These are phyloP conservation scores for Metallyticus violacea DNA, from an alignment of 2,888 invertebrate genomes.

Conservation along the genomic window DNA sequence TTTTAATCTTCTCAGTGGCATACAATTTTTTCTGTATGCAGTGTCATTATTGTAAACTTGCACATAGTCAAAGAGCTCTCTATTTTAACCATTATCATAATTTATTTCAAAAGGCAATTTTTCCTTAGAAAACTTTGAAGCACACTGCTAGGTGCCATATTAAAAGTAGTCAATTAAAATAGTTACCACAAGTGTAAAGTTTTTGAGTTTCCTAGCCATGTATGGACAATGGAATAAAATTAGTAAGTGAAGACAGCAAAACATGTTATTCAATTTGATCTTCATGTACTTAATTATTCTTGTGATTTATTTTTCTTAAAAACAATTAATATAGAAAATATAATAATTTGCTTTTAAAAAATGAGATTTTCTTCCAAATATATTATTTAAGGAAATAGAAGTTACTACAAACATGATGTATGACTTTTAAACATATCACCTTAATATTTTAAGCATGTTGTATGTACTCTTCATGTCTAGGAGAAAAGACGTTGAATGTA, in stretches of 20 bases:
- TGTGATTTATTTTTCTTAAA: not conserved
- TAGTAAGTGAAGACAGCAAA: too few species aligned
- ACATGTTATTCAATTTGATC: too few species aligned
- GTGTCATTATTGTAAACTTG: constrained; percentile 19
- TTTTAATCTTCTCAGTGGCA: not conserved
- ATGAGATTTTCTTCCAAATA: not conserved
- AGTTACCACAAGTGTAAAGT: not conserved
- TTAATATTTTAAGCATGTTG: constrained; percentile 15
- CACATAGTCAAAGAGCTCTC: constrained; percentile 13
- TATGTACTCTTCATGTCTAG: constrained; percentile 13
- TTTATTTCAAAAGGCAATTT: too few species aligned
- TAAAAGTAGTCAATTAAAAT: not conserved
- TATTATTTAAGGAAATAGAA: constrained; percentile 13
- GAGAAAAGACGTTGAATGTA: not conserved
- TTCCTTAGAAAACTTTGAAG: too few species aligned
- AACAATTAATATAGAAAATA: not conserved
- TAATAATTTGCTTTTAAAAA: not conserved
- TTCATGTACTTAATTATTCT: not conserved
- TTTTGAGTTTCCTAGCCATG: too few species aligned
- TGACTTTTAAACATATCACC: constrained; percentile 20
- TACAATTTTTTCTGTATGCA: constrained; percentile 2
- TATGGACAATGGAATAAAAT: too few species aligned
- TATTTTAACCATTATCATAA: too few species aligned
- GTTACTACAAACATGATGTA: not conserved
- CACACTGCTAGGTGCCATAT: constrained; percentile 10